phyloP scores from a whole-genome alignment of 2,797 vertebrate species.

The Gallinago solitaria region DNA sequence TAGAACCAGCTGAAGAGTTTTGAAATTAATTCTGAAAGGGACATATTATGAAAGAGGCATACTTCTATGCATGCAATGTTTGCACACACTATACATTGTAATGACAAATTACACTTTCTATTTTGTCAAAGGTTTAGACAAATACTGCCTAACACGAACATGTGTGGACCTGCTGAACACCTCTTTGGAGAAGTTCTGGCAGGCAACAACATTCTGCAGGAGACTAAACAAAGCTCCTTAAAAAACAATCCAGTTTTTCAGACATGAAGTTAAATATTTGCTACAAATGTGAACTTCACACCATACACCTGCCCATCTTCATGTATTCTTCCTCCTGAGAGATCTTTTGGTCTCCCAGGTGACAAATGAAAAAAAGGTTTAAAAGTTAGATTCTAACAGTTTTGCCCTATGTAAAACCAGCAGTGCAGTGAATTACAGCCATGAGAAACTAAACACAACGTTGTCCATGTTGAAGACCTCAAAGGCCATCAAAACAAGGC shows the following conservation, averaged over 20 bases:
- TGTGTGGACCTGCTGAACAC: conserved; percentile 36
- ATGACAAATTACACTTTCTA: conserved; percentile 36
- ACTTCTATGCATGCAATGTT: not conserved
- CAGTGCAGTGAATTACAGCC: not conserved
- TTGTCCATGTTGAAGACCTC: not conserved
- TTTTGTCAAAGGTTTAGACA: conserved; percentile 49
- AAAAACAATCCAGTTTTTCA: not conserved
- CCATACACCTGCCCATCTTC: not conserved
- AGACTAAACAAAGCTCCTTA: conserved; percentile 39
- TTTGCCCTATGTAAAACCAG: not conserved
- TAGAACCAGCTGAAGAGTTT: not conserved
- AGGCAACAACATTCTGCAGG: not conserved
- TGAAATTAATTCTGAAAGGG: not conserved
- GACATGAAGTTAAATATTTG: not conserved
- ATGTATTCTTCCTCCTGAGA: not conserved
- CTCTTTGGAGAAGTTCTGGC: conserved; percentile 27
- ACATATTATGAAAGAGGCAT: not conserved
- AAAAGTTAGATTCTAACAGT: not conserved
- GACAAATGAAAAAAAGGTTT: not conserved
- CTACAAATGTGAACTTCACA: not conserved
- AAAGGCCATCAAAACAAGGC: not conserved
- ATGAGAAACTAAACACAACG: not conserved
- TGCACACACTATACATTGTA: not conserved
- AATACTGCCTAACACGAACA: conserved; percentile 30
- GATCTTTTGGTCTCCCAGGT: not conserved